These are phyloP conservation scores for Forbesichthys agassizii DNA, from an alignment of 2,113 vertebrate genomes.

Conservation along the genomic window DNA sequence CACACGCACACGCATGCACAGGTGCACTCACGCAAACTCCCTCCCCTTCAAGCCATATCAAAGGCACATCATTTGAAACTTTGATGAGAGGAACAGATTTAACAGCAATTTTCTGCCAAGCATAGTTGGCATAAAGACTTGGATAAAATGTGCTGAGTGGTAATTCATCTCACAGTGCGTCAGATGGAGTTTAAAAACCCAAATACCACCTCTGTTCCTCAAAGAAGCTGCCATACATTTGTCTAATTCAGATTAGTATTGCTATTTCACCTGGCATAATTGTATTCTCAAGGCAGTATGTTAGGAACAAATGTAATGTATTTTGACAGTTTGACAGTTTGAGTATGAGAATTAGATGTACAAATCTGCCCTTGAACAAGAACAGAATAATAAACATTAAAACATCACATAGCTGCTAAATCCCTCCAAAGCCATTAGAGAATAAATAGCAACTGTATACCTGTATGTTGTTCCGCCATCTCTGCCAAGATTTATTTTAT, in stretches of 20 bases:
- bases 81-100: slow-evolving; percentile 69
- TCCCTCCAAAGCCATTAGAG: slow-evolving; percentile 61
- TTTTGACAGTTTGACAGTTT: slow-evolving; percentile 19
- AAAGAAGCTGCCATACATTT: background rate
- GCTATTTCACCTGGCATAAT: slow-evolving; percentile 2
- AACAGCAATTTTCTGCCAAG: slow-evolving; percentile 61
- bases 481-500: slow-evolving; percentile 44
- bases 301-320: slow-evolving; percentile 15
- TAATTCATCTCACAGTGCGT: slow-evolving; percentile 39
- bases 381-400: slow-evolving; percentile 56
- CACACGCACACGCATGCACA: slow-evolving; percentile 14
- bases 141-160: slow-evolving; percentile 31
- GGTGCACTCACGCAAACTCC: slow-evolving; percentile 15
- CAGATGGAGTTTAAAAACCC: background rate
- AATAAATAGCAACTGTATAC: slow-evolving; percentile 50
- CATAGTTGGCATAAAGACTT: slow-evolving; percentile 38
- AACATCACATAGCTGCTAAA: slow-evolving; percentile 62
- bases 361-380: slow-evolving; percentile 42
- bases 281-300: slow-evolving; percentile 1
- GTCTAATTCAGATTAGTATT: background rate
- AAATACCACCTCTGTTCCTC: background rate
- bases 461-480: slow-evolving; percentile 51
- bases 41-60: slow-evolving; percentile 63
- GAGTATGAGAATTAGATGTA: slow-evolving; percentile 48
- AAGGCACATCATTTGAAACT: slow-evolving; percentile 71